Conservation (phyloP, 2,888 invertebrate species). For the Scotopteryx bipunctaria region DNA sequence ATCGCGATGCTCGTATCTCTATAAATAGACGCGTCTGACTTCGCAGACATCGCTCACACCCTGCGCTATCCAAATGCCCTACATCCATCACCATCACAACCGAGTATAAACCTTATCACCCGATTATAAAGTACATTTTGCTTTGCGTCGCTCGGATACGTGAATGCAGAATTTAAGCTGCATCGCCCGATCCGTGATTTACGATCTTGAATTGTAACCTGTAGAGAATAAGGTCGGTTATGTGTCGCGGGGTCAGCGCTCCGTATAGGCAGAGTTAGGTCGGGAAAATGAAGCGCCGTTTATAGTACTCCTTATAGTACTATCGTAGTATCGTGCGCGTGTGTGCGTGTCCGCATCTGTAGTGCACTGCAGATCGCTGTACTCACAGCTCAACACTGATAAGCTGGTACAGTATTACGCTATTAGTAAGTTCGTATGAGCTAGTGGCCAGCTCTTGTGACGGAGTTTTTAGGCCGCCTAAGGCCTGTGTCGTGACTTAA, state of each 20-base stretch:
- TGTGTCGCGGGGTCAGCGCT: conserved; percentile 38
- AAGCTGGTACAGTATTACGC: conserved; percentile 13
- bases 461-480: too few relatives aligned
- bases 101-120: conserved; percentile 41
- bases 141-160: conserved; percentile 6
- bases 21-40: conserved; percentile 77
- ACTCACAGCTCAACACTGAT: conserved; percentile 19
- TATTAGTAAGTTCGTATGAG: too few relatives aligned
- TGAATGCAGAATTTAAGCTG: conserved; percentile 33
- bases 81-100: conserved; percentile 25
- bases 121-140: conserved; percentile 45
- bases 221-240: conserved; percentile 43
- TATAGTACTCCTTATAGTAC: conserved; percentile 77
- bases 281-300: conserved; percentile 74
- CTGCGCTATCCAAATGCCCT: conserved; percentile 42
- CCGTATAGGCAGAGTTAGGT: conserved; percentile 65
- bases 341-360: conserved; percentile 50
- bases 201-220: conserved; percentile 36
- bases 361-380: conserved; percentile 53
- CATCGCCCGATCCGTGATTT: conserved; percentile 23
- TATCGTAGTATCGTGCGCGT: conserved; percentile 63
- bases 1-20: conserved; percentile 62
- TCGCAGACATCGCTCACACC: conserved; percentile 65
- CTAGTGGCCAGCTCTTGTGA: too few relatives aligned
- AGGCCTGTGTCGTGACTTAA: too few relatives aligned